Evolutionary conservation across 2,797 vertebrate genomes (phyloP).

Genomic region (Apodemus agrarius): DNA sequence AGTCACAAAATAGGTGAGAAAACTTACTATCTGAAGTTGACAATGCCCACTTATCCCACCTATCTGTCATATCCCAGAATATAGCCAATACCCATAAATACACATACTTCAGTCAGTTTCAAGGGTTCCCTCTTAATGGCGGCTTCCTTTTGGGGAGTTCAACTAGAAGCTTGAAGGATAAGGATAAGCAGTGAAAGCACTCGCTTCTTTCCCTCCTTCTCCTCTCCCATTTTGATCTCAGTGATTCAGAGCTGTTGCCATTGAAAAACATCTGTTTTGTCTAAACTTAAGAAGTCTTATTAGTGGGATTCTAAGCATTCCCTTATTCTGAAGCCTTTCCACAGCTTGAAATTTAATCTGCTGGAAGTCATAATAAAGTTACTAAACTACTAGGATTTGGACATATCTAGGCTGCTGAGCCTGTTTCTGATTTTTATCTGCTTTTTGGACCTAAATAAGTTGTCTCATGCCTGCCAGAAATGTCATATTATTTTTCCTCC

Average conservation of each 20-base stretch:
- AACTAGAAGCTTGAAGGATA: conserved; percentile 11
- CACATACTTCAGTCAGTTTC: neutral
- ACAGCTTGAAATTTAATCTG: conserved; percentile 76
- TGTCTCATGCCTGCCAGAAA: conserved; percentile 55
- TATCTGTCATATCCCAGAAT: conserved; percentile 29
- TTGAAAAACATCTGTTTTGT: conserved; percentile 80
- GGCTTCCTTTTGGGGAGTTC: conserved; percentile 36
- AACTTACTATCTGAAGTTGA: conserved; percentile 21
- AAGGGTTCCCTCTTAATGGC: neutral
- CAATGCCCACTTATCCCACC: too few relatives aligned
- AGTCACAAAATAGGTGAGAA: conserved; percentile 21
- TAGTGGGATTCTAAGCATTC: conserved; percentile 73
- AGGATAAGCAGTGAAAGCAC: conserved; percentile 30
- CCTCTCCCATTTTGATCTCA: conserved; percentile 68
- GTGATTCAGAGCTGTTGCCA: conserved; percentile 72
- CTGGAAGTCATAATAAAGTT: conserved; percentile 68
- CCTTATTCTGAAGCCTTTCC: conserved; percentile 73
- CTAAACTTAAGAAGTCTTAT: conserved; percentile 78
- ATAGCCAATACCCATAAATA: conserved; percentile 13
- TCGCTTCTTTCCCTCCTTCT: conserved; percentile 57
- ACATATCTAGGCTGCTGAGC: conserved; percentile 48
- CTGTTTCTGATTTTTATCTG: conserved; percentile 77
- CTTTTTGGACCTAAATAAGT: conserved; percentile 68
- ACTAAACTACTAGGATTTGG: conserved; percentile 67
- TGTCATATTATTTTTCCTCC: conserved; percentile 33